Evolutionary conservation across 64 coral and sea anemone genomes (phyloP).

Genomic region (Montipora foliosa): DNA sequence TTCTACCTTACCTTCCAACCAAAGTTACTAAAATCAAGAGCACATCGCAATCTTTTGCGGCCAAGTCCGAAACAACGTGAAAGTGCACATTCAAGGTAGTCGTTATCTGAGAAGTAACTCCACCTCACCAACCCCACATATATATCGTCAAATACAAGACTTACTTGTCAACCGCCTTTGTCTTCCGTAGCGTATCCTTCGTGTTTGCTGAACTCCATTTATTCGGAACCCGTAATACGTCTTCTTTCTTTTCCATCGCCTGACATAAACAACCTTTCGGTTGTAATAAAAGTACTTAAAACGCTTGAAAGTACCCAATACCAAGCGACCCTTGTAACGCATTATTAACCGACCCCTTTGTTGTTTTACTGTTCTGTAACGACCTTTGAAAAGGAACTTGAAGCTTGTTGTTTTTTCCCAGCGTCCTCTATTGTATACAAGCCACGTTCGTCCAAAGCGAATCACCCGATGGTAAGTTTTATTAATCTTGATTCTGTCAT

Average conservation of each 20-base stretch:
- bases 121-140: too few species aligned
- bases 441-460: background rate
- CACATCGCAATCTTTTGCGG: too few species aligned
- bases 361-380: background rate
- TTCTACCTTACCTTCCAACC: too few species aligned
- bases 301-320: background rate
- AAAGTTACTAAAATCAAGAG: too few species aligned
- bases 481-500: background rate
- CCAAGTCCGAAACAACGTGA: too few species aligned
- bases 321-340: background rate
- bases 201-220: background rate
- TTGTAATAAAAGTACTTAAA: background rate
- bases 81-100: too few species aligned
- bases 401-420: background rate
- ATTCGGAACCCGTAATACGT: background rate
- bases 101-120: too few species aligned
- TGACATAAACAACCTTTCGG: background rate
- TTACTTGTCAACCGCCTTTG: constrained; percentile 2
- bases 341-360: background rate
- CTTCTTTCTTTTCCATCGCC: background rate
- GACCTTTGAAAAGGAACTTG: background rate
- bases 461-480: background rate
- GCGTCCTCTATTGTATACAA: background rate
- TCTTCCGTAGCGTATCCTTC: constrained; percentile 11
- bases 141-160: background rate